Evolutionary conservation across 2,797 vertebrate species (phyloP).

Genomic region (Anabacerthia variegaticeps): DNA sequence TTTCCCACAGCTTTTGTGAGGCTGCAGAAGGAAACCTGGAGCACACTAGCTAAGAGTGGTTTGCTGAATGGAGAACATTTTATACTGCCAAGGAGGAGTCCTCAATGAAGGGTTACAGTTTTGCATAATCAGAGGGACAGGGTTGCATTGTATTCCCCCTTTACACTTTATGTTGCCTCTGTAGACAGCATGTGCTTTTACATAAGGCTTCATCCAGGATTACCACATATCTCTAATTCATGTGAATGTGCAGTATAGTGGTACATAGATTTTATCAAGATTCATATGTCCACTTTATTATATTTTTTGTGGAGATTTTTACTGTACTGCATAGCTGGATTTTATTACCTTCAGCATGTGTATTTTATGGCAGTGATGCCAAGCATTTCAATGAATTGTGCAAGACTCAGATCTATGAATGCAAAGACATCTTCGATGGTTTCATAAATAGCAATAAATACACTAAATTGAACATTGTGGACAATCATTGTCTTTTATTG

Average conservation of each 20-base stretch:
- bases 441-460: conserved; percentile 18
- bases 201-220: neutral
- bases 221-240: neutral
- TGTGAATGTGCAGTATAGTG: neutral
- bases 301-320: conserved; percentile 55
- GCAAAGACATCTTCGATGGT: neutral
- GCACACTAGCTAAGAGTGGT: neutral
- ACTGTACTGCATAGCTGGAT: conserved; percentile 39
- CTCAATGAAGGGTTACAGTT: neutral
- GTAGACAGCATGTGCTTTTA: neutral
- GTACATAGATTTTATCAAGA: conserved; percentile 23
- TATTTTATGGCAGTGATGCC: conserved; percentile 38
- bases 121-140: neutral
- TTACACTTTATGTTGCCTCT: neutral
- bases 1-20: neutral
- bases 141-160: neutral
- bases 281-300: conserved; percentile 56
- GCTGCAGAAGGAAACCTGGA: neutral
- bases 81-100: neutral
- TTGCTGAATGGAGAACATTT: neutral
- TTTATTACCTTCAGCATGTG: conserved; percentile 48
- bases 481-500: neutral
- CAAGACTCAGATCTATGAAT: neutral
- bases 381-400: conserved; percentile 58
- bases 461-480: neutral